These are phyloP conservation scores for Pachymerium ferrugineum DNA, from an alignment of 2,888 invertebrate genomes.

Conservation along the genomic window DNA sequence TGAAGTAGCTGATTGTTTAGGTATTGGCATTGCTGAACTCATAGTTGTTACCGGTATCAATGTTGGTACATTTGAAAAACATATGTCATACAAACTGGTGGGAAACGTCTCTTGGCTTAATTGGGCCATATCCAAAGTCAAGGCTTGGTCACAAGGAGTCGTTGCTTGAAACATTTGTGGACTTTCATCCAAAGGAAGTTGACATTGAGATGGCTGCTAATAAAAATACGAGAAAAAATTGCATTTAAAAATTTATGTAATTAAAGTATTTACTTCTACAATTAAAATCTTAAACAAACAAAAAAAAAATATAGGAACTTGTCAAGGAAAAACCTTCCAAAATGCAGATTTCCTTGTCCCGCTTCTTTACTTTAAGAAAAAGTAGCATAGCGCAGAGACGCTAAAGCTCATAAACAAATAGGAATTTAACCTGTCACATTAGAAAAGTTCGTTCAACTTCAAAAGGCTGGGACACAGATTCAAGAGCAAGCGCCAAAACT, in stretches of 20 bases:
- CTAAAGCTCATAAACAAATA: too few relatives aligned
- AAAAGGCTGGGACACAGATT: too few relatives aligned
- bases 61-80: neutral
- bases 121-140: constrained; percentile 16
- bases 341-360: constrained; percentile 15
- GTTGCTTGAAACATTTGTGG: constrained; percentile 19
- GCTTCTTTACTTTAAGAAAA: too few relatives aligned
- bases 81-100: neutral
- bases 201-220: constrained; percentile 29
- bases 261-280: neutral
- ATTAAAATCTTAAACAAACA: neutral
- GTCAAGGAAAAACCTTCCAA: neutral
- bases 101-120: constrained; percentile 6
- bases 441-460: too few relatives aligned
- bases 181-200: constrained; percentile 11
- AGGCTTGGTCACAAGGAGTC: constrained; percentile 15
- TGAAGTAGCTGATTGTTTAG: neutral
- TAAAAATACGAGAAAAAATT: neutral
- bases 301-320: neutral
- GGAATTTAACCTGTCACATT: too few relatives aligned
- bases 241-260: neutral
- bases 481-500: too few relatives aligned
- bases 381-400: too few relatives aligned
- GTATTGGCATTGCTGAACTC: constrained; percentile 22
- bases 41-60: neutral